These are phyloP conservation scores for Sakesphorus luctuosus DNA, from an alignment of 2,113 vertebrate genomes.

Conservation along the genomic window DNA sequence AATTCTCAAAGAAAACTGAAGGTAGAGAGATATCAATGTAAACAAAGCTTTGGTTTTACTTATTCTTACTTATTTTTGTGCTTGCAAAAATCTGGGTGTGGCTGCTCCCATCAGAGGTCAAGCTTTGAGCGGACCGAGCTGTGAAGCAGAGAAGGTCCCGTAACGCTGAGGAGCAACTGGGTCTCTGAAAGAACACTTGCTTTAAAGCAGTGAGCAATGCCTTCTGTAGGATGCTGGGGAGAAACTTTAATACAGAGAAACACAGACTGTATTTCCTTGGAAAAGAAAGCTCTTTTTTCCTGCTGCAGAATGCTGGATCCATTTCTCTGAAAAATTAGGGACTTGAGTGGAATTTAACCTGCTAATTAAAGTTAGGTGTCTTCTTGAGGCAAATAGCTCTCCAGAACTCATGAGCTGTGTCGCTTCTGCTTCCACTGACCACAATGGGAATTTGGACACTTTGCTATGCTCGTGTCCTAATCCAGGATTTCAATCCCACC, in stretches of 20 bases:
- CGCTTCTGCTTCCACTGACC: not conserved
- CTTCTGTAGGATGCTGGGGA: not conserved
- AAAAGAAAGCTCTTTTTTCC: not conserved
- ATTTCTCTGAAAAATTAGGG: not conserved
- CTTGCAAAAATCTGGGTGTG: not conserved
- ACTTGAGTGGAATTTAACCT: not conserved
- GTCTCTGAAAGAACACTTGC: not conserved
- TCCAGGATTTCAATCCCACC: not conserved
- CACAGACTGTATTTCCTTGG: not conserved
- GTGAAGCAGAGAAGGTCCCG: not conserved
- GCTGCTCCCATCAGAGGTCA: not conserved
- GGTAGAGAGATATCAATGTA: not conserved
- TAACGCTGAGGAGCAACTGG: not conserved
- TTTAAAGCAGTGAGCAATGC: not conserved
- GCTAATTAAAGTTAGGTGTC: not conserved
- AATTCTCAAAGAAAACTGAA: not conserved
- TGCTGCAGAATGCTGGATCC: not conserved
- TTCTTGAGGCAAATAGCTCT: not conserved
- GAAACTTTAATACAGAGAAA: not conserved
- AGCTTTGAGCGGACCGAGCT: not conserved
- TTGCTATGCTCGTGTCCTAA: not conserved
- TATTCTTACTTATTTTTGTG: not conserved
- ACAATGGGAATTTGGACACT: not conserved
- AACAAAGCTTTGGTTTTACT: not conserved
- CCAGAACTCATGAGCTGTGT: fast-evolving